Evolutionary conservation across 2,797 vertebrate genomes (phyloP), one percentile per base, ranked within the genome.

Genomic region (Acanthurus lineatus): DNA sequence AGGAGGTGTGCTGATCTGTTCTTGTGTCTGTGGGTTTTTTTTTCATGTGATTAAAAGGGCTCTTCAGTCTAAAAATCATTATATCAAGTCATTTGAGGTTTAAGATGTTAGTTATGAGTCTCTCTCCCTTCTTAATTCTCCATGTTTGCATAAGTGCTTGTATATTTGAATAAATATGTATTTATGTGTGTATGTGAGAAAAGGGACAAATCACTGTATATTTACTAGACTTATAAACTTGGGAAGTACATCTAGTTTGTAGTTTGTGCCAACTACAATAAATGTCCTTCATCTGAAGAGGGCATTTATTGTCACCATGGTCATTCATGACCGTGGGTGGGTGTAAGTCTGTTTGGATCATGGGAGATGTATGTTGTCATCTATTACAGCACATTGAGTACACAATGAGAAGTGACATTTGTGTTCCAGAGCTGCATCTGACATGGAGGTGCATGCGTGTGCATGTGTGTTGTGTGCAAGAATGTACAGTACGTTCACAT

Each of bases 31-130:
- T 59, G 25, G 44, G 22, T 47, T 59, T 17, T 44, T 17, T 44
- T 2, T 28, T 22, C 56, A 0, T 49, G 49, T 67, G 66, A 84
- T 84, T 63, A 74, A 77, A 84, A 79, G 48, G 38, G 20, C 66
- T 68, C 73, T 73, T 68, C 53, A 71, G 44, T 60, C 35, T 74
- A 69, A 60, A 73, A 81, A 45, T 74, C 81, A 74, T 82, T 70
- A 65, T 54, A 58, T 45, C 0, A 3, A 77, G 58, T 19, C 25
- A 42, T 25, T 61, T 49, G 9, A 40, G 64, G 69, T 79, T 81
- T 71, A 48, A 62, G 67, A 69, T 51, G 77, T 63, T 44, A 32
- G 25, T 10, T 28, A 38, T 57, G 22, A 74, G 74, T 83, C 22
- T 76, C 75, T 76, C 71, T 66, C 5, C 2, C 71, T 73, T 53